A percentile compares a stretch with the other conserved stretches of the same genome.
Conservation (phyloP, 2,797 vertebrate species). For the Phrynocephalus vlangalii region DNA sequence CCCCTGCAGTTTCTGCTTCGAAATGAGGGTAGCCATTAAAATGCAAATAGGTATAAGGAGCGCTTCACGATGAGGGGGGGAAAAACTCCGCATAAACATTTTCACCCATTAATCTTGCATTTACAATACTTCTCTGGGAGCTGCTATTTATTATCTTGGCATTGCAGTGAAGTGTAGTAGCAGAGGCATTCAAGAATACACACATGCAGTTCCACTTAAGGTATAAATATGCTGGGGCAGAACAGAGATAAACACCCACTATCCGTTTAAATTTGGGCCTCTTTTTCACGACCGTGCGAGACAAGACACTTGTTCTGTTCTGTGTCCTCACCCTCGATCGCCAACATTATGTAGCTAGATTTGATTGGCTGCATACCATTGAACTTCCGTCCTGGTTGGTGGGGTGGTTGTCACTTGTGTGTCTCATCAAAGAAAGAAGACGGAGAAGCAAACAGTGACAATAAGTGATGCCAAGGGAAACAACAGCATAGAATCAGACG, state of each 20-base stretch:
- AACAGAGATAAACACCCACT: neutral
- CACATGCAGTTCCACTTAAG: constrained; percentile 8
- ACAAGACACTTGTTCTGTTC: neutral
- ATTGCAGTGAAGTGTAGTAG: constrained; percentile 46
- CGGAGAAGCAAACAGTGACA: neutral
- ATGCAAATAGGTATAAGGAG: constrained; percentile 77
- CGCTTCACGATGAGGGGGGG: constrained; percentile 40
- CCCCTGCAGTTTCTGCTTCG: constrained; percentile 75
- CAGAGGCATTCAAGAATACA: constrained; percentile 46
- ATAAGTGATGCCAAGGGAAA: too few species aligned
- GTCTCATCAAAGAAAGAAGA: too few species aligned
- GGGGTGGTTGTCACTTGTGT: neutral
- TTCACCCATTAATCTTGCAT: constrained; percentile 55
- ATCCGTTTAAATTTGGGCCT: neutral
- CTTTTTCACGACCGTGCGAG: neutral
- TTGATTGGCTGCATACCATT: neutral
- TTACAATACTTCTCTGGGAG: constrained; percentile 37
- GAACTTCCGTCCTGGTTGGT: neutral
- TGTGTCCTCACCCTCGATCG: neutral
- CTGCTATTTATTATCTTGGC: constrained; percentile 53
- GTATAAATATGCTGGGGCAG: neutral
- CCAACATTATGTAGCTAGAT: neutral
- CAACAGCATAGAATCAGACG: too few species aligned
- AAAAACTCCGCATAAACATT: constrained; percentile 58
- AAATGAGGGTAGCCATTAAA: constrained; percentile 77